Conservation (phyloP, 2,797 vertebrate genomes). For the Momotus momota region DNA sequence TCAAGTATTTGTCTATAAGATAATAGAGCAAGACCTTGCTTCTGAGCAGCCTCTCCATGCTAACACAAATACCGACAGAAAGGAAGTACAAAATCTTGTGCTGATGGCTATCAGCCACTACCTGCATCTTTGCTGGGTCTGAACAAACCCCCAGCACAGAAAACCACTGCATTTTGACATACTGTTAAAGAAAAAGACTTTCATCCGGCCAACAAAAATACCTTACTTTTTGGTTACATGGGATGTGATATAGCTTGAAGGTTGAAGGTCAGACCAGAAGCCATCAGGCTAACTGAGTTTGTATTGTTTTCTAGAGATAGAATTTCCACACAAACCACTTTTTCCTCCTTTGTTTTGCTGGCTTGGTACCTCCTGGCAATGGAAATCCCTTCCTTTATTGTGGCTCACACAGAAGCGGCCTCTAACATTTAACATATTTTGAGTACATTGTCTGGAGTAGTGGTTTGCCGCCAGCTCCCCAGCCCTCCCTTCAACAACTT, state of each 20-base stretch:
- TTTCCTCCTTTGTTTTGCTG: neutral
- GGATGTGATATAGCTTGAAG: neutral
- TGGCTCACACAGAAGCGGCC: neutral
- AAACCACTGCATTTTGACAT: neutral
- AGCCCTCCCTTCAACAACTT: neutral
- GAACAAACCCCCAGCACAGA: neutral
- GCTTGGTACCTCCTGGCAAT: neutral
- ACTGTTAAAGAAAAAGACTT: neutral
- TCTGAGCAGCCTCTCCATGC: neutral
- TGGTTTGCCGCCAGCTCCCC: neutral
- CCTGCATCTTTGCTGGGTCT: neutral
- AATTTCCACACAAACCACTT: neutral
- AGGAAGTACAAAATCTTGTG: neutral
- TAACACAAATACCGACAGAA: rapidly evolving
- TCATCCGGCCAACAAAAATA: neutral
- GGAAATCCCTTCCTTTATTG: neutral
- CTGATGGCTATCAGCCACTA: neutral
- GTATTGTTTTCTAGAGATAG: neutral
- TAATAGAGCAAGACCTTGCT: neutral
- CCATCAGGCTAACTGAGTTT: neutral
- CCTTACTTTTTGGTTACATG: neutral
- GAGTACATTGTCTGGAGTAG: neutral
- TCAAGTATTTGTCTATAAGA: neutral
- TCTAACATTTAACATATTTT: neutral
- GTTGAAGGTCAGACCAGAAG: neutral